phyloP scores from a whole-genome alignment of 2,113 vertebrate genomes.

The Hippocampus mohnikei region DNA sequence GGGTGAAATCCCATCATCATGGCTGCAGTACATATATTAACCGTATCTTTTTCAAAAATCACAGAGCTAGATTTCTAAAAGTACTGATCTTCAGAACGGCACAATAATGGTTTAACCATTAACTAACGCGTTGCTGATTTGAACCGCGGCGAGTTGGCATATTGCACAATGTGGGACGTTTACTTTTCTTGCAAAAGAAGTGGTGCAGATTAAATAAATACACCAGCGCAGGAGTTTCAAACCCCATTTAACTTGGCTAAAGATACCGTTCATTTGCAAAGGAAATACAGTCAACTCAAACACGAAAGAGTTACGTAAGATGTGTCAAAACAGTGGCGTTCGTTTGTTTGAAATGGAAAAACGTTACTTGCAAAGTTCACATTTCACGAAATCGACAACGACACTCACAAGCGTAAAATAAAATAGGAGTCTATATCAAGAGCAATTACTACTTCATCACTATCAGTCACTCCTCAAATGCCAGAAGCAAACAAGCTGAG shows the following conservation, averaged over 20 bases:
- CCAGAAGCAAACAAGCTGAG: background rate
- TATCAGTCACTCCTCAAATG: no score
- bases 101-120: background rate
- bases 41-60: background rate
- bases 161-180: conserved; percentile 12
- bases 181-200: background rate
- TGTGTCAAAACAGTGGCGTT: background rate
- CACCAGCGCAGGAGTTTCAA: background rate
- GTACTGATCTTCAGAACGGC: background rate
- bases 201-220: background rate
- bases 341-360: background rate
- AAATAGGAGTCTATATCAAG: no score
- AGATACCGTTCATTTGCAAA: background rate
- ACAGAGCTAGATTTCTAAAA: background rate
- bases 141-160: background rate
- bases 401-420: no score
- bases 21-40: background rate
- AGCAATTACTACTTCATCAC: no score
- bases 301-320: background rate
- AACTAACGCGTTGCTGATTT: background rate
- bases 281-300: background rate
- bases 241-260: background rate
- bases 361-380: no score
- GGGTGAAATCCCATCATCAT: conserved; percentile 14
- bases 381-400: no score